Conservation (phyloP, 2,888 invertebrate species). For the Branchipolynoe longqiensis region DNA sequence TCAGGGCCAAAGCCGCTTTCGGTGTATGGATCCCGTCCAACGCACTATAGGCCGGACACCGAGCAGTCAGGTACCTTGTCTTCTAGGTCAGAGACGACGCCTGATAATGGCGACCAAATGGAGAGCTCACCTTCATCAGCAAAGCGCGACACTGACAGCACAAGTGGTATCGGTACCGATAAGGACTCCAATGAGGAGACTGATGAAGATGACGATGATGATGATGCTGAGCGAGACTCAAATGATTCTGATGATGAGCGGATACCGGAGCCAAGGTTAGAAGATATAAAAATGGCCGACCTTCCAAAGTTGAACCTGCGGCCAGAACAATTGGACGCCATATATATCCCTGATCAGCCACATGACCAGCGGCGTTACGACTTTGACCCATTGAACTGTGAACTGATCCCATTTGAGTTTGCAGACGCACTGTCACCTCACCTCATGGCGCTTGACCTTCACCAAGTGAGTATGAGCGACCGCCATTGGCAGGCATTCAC, state of each 20-base stretch:
- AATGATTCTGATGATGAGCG: conserved; percentile 47
- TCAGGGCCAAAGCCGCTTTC: conserved; percentile 41
- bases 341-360: conserved; percentile 73
- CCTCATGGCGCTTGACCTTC: conserved; percentile 70
- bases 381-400: conserved; percentile 74
- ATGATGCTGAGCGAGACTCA: conserved; percentile 30
- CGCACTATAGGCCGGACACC: neutral
- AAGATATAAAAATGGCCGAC: conserved; percentile 36
- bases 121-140: conserved; percentile 1
- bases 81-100: neutral
- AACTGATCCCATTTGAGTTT: conserved; percentile 73
- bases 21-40: conserved; percentile 52
- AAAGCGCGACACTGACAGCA: conserved; percentile 24
- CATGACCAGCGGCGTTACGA: conserved; percentile 75
- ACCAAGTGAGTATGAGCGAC: conserved; percentile 22
- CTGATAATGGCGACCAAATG: neutral
- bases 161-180: conserved; percentile 55
- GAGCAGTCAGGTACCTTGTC: neutral
- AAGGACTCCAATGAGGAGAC: conserved; percentile 58
- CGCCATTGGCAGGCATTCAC: conserved; percentile 38
- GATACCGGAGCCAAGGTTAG: conserved; percentile 58
- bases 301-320: conserved; percentile 70
- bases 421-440: conserved; percentile 71
- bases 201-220: conserved; percentile 27
- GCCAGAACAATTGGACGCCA: conserved; percentile 75